Conservation (phyloP, 2,797 vertebrate species). For the Atherinosoma microstoma region DNA sequence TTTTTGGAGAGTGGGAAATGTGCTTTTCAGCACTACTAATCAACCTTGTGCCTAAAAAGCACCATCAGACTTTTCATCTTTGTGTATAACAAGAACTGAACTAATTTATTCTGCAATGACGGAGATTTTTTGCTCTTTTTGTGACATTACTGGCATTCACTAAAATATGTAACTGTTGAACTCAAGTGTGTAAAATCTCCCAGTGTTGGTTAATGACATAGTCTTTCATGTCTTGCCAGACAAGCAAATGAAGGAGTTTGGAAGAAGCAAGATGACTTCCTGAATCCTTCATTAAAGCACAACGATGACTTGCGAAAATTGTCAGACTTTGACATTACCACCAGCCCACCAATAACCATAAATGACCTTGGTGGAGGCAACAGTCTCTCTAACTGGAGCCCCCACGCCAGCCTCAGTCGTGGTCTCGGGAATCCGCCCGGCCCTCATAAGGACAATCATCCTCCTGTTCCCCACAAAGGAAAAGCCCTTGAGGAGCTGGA, state of each 20-base stretch:
- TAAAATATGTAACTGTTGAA: not conserved
- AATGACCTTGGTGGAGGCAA: slow-evolving; percentile 83
- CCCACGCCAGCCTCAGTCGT: slow-evolving; percentile 76
- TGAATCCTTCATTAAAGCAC: slow-evolving; percentile 90
- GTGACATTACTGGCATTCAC: slow-evolving; percentile 12
- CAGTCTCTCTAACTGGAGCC: slow-evolving; percentile 85
- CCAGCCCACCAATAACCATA: slow-evolving; percentile 89
- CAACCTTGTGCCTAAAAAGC: slow-evolving; percentile 24
- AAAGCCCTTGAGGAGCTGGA: slow-evolving; percentile 88
- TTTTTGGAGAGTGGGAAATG: slow-evolving; percentile 16
- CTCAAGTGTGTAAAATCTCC: slow-evolving; percentile 18
- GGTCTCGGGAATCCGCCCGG: slow-evolving; percentile 76
- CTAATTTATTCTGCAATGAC: slow-evolving; percentile 1
- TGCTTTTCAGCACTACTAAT: slow-evolving; percentile 23
- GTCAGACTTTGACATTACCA: slow-evolving; percentile 89
- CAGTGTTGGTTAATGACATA: slow-evolving; percentile 18
- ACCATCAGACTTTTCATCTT: slow-evolving; percentile 9
- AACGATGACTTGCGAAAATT: slow-evolving; percentile 86
- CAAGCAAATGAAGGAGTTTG: slow-evolving; percentile 92
- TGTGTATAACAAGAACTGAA: slow-evolving; percentile 3
- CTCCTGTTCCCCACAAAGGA: slow-evolving; percentile 86
- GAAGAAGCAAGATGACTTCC: slow-evolving; percentile 88
- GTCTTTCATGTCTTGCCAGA: slow-evolving; percentile 69
- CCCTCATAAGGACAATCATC: slow-evolving; percentile 80
- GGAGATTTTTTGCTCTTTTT: slow-evolving; percentile 1